phyloP scores from a whole-genome alignment of 53 echinoderm and acorn worm species.

The Mesocentrotus franciscanus region DNA sequence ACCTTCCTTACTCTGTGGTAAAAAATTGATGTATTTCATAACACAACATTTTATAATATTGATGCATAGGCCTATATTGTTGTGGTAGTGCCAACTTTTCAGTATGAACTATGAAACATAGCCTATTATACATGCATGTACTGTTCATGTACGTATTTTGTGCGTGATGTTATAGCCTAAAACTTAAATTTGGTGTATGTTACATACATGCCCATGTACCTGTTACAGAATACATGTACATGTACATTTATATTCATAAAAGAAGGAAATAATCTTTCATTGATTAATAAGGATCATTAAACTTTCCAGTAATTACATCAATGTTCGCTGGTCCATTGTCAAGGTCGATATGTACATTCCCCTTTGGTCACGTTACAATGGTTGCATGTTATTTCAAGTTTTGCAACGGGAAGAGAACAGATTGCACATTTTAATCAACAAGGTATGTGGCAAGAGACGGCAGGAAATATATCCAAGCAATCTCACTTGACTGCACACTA shows the following conservation, averaged over 20 bases:
- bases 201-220: no score
- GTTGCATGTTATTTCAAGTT: background rate
- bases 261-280: background rate
- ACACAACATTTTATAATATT: no score
- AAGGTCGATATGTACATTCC: background rate
- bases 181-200: background rate
- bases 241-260: background rate
- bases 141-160: no score
- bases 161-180: no score
- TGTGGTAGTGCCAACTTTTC: no score
- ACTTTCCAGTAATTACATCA: background rate
- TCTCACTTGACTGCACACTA: constrained; percentile 36
- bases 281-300: background rate
- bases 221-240: background rate
- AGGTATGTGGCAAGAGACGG: background rate
- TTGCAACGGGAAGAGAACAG: background rate
- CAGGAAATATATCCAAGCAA: constrained; percentile 37
- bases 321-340: background rate
- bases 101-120: no score
- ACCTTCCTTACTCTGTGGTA: no score
- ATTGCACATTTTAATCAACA: constrained; percentile 48
- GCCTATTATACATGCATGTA: no score
- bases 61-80: no score
- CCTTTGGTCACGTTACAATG: background rate
- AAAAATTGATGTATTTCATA: no score